A percentile compares a stretch with the other conserved stretches of the same genome.
Evolutionary conservation across 2,888 invertebrate species (phyloP).

Genomic region (Ectemnius lituratus): DNA sequence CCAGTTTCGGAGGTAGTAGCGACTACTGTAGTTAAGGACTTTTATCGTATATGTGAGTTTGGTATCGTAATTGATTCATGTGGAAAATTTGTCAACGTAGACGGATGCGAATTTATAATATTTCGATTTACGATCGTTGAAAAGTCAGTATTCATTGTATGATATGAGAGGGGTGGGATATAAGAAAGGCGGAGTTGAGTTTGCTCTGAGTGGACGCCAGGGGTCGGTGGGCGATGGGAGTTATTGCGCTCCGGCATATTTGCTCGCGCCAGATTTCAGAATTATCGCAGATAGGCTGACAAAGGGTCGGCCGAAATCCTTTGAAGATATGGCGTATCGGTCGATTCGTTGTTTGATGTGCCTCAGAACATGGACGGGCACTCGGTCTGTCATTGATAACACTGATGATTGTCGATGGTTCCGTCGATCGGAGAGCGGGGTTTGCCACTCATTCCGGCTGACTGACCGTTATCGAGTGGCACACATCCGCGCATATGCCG

Average conservation of each 20-base stretch:
- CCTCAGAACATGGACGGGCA: constrained; percentile 61
- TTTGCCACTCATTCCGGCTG: constrained; percentile 35
- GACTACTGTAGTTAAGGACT: too few relatives aligned
- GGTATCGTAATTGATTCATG: too few relatives aligned
- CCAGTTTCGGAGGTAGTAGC: too few relatives aligned
- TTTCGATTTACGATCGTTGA: background rate
- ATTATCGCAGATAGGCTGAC: constrained; percentile 58
- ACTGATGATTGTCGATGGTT: constrained; percentile 47
- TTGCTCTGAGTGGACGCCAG: background rate
- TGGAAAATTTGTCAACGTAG: too few relatives aligned
- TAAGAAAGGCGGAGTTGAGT: background rate
- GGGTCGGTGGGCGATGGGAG: constrained; percentile 15
- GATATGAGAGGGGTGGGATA: background rate
- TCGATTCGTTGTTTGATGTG: constrained; percentile 70
- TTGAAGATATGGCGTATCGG: constrained; percentile 71
- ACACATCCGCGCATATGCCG: constrained; percentile 35
- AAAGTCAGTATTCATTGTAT: background rate
- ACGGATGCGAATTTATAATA: too few relatives aligned
- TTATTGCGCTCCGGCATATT: constrained; percentile 41
- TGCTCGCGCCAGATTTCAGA: constrained; percentile 60
- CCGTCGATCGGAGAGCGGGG: constrained; percentile 43
- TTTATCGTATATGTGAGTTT: too few relatives aligned
- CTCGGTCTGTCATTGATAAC: constrained; percentile 60
- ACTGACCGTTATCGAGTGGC: constrained; percentile 45
- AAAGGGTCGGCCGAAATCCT: constrained; percentile 67